Evolutionary conservation across 1,140 invertebrate genomes (phyloP), one percentile per base, ranked within the genome.

Genomic region (Battus philenor): DNA sequence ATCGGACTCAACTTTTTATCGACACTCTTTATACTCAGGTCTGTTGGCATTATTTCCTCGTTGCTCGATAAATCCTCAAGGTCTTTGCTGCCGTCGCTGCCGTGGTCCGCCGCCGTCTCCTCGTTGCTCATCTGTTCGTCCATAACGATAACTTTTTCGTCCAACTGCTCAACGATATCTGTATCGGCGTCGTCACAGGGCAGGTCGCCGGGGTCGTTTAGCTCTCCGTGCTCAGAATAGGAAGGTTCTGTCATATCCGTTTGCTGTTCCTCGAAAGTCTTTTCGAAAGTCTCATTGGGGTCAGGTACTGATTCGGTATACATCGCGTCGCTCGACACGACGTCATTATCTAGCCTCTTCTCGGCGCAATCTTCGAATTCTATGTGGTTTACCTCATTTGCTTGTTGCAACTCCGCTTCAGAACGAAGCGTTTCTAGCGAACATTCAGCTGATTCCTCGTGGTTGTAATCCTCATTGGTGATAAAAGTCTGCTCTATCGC

Each of bases 11-110:
- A 26, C 22, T 45, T 47, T 22, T 63, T 54, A 18, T 75, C 67
- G 4, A 68, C 44, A 39, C 63, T 55, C 57, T 80, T 85, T 44
- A 80, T 61, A 41, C 79, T 85, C 36, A 87, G 59, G 69, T 89
- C 88, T 7, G 87, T 88, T 1, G 87, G 80, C 34, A 69, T 58
- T 31, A 85, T 62, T 36, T 86, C 81, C 15, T 80, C 76, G 22
- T 47, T 63, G 17, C 47, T 52, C 9, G 47, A 30, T 9, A 53
- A 15, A 33, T 67, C 57, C 7, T 60, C 53, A 13, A 54, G 15
- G 7, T 65, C 60, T 57, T 68, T 59, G 9, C 44, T 49, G 31
- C 52, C 56, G 13, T 68, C 54, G 8, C 59, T 45, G 8, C 41
- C 16, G 8, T 49, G 46, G 1, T 49, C 41, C n/a, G 47, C 46